Evolutionary conservation across 2,797 vertebrate genomes (phyloP).

Genomic region (Rhinatrema bivittatum): DNA sequence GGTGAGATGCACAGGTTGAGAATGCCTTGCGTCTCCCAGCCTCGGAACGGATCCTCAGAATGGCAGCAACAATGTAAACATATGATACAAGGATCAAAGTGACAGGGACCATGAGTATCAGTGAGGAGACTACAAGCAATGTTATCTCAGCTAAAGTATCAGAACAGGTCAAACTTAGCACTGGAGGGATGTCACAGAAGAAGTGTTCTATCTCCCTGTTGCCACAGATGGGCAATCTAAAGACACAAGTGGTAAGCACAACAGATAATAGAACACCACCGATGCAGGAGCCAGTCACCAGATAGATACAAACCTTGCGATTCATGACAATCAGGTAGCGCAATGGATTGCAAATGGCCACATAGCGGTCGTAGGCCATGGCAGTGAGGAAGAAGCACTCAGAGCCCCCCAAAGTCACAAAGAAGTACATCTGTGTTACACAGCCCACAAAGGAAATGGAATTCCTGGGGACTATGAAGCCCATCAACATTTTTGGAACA

Average conservation of each 20-base stretch:
- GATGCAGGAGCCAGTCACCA: conserved; percentile 25
- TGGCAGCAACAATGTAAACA: too few species aligned
- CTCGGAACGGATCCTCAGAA: too few species aligned
- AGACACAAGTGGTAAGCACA: conserved; percentile 5
- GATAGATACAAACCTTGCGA: conserved; percentile 13
- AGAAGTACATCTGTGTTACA: conserved; percentile 13
- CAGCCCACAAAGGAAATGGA: conserved; percentile 7
- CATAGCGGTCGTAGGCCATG: conserved; percentile 32
- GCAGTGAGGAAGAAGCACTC: conserved; percentile 29
- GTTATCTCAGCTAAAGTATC: conserved; percentile 6
- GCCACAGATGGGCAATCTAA: conserved; percentile 10
- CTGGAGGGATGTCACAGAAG: conserved; percentile 14
- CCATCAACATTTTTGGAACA: conserved; percentile 13
- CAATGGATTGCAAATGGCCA: conserved; percentile 36
- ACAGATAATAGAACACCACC: conserved; percentile 17
- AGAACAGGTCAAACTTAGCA: conserved; percentile 16
- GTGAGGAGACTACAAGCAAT: conserved; percentile 6
- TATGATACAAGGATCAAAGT: neutral
- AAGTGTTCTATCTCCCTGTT: conserved; percentile 11
- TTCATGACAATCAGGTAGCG: conserved; percentile 25
- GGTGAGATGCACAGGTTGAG: too few species aligned
- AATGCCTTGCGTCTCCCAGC: too few species aligned
- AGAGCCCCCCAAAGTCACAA: conserved; percentile 18
- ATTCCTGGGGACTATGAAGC: neutral
- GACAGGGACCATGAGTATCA: conserved; percentile 5